A percentile compares a stretch with the other conserved stretches of the same genome.
These are phyloP conservation scores for Drosophila miranda DNA, from an alignment of 1,140 invertebrate genomes.

Conservation along the genomic window DNA sequence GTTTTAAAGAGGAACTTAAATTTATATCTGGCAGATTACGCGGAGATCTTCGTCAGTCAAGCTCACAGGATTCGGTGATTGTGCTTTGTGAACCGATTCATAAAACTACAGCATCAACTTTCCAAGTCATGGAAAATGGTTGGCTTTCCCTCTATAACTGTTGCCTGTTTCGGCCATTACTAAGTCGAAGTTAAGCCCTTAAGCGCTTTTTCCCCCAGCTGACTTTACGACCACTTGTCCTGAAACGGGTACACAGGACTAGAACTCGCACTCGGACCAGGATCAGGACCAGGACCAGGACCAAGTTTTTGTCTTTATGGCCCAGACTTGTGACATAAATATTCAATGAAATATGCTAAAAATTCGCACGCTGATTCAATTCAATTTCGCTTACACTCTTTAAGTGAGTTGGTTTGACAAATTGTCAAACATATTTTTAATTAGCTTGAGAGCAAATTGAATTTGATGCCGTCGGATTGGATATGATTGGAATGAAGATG, in stretches of 20 bases:
- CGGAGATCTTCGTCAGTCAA: constrained; percentile 18
- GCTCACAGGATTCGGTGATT: constrained; percentile 5
- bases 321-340: constrained; percentile 40
- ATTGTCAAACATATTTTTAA: constrained; percentile 53
- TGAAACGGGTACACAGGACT: constrained; percentile 32
- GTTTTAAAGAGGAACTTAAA: constrained; percentile 39
- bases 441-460: constrained; percentile 66
- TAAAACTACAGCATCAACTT: constrained; percentile 11
- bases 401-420: constrained; percentile 11
- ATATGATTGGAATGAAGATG: neutral
- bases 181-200: constrained; percentile 60
- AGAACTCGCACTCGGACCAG: neutral
- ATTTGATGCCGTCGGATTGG: constrained; percentile 49
- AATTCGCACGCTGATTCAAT: constrained; percentile 44
- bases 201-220: constrained; percentile 53
- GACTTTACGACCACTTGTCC: constrained; percentile 59
- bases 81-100: constrained; percentile 11
- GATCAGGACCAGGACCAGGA: too few species aligned
- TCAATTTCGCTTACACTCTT: constrained; percentile 9
- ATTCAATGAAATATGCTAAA: constrained; percentile 40
- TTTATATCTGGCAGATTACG: constrained; percentile 60
- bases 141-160: neutral
- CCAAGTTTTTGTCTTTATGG: constrained; percentile 50
- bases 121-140: neutral
- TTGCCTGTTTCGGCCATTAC: constrained; percentile 10